Evolutionary conservation across 2,797 vertebrate species (phyloP), one percentile per base, ranked within the genome.

Genomic region (Acropternis orthonyx): DNA sequence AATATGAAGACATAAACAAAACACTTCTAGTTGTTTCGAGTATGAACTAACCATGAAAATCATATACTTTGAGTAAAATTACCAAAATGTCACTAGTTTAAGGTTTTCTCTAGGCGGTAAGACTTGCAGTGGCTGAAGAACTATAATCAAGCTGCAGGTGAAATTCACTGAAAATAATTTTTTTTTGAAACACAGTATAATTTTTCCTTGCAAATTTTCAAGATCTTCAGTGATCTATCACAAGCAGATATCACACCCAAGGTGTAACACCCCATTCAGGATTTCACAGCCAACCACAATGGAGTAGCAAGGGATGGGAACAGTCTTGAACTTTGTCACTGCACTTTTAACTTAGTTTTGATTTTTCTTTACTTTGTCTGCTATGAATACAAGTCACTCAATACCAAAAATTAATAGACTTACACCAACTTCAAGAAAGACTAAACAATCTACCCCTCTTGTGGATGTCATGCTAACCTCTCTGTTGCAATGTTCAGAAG

Each of bases 131-230:
- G 74, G 37, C n/a, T 75, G 19, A 89, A 54, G 71, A 16, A 56
- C 17, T 67, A 12, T 80, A 93, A 93, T 14, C 54, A 68, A 85
- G 44, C n/a, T 92, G 66, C 56, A 94, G 51, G 78, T 39, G 72
- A 66, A 73, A 76, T 4, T 20, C 16, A 82, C 30, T 78, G 59
- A 93, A 93, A 78, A 89, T 2, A 89, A 48, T 83, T 36, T 52
- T 24, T 23, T 75, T 88, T 58, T 97, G 9, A 96, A 97, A 96
- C 93, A 96, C 15, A 91, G 36, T 78, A 68, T 71, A 80, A 73
- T 49, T 68, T 79, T 96, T 93, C 83, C 74, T 95, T 91, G 80
- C 24, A 66, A 96, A 93, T 96, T 85, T 96, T 96, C 71, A 58
- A 93, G 41, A 22, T 97, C 65, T 49, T 95, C 68, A 55, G 68